phyloP scores from a whole-genome alignment of 2,113 vertebrate species.

The Ceyx cyanopectus region DNA sequence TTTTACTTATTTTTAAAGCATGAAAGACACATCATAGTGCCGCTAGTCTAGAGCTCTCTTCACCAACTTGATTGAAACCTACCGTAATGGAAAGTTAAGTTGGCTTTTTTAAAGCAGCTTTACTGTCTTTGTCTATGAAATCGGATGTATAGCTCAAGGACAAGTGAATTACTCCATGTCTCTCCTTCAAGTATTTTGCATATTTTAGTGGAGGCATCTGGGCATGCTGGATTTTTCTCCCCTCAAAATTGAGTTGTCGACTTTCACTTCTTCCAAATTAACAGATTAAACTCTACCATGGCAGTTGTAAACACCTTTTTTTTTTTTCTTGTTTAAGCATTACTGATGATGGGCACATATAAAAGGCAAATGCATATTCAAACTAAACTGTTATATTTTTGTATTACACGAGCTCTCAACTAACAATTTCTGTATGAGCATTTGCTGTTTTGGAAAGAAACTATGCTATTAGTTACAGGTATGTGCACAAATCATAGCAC shows the following conservation, averaged over 20 bases:
- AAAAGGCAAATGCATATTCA: neutral
- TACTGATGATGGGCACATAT: neutral
- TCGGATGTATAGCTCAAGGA: neutral
- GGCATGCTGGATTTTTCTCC: neutral
- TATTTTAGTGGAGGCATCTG: constrained; percentile 12
- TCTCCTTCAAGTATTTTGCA: neutral
- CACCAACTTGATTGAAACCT: constrained; percentile 30
- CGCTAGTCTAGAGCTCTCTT: neutral
- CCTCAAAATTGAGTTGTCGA: neutral
- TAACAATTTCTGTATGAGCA: neutral
- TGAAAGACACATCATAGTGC: neutral
- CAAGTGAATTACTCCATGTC: neutral
- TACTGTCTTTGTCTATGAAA: constrained; percentile 47
- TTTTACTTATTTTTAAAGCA: neutral
- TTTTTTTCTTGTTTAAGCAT: neutral
- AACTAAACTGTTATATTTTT: neutral
- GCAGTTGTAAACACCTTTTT: neutral
- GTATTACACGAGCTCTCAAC: neutral
- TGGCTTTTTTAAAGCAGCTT: constrained; percentile 52
- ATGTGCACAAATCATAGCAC: neutral
- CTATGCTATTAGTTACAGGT: neutral
- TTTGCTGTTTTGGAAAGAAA: neutral
- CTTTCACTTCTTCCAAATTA: constrained; percentile 3
- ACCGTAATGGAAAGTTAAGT: constrained; percentile 34
- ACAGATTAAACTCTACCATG: neutral